phyloP scores from a whole-genome alignment of 2,888 invertebrate species.

The Pristionchus maxplancki region DNA sequence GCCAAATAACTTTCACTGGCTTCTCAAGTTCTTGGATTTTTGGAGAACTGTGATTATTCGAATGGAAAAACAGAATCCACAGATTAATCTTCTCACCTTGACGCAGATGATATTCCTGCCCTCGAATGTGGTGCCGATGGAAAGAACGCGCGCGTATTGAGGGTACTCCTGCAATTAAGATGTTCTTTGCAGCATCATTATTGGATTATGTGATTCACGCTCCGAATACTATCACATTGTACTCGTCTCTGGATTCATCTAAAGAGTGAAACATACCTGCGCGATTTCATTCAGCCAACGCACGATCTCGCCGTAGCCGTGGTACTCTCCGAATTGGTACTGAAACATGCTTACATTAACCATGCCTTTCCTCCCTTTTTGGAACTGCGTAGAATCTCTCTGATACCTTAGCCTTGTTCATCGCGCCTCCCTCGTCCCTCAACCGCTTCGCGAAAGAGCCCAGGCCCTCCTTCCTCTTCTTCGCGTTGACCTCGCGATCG shows the following conservation, averaged over 20 bases:
- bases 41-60: neutral
- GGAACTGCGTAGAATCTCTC: too few species aligned
- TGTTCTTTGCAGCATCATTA: too few species aligned
- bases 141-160: conserved; percentile 68
- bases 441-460: conserved; percentile 59
- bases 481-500: conserved; percentile 65
- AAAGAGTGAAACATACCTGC: conserved; percentile 4
- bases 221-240: too few species aligned
- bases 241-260: neutral
- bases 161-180: conserved; percentile 64
- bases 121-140: conserved; percentile 73
- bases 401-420: conserved; percentile 60
- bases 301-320: conserved; percentile 72
- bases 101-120: conserved; percentile 73
- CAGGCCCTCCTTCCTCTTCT: conserved; percentile 43
- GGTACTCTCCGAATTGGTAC: conserved; percentile 73
- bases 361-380: too few species aligned
- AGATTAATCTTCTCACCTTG: conserved; percentile 59
- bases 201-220: neutral
- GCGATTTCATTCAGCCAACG: conserved; percentile 74
- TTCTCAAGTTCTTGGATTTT: neutral
- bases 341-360: too few species aligned
- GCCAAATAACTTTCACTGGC: neutral
- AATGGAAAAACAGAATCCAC: too few species aligned
- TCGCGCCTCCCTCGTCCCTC: conserved; percentile 62